Base-by-base conservation (phyloP, 30 jellyfish, hydroid and myxozoan genomes). In the Clytia hemisphaerica region DNA sequence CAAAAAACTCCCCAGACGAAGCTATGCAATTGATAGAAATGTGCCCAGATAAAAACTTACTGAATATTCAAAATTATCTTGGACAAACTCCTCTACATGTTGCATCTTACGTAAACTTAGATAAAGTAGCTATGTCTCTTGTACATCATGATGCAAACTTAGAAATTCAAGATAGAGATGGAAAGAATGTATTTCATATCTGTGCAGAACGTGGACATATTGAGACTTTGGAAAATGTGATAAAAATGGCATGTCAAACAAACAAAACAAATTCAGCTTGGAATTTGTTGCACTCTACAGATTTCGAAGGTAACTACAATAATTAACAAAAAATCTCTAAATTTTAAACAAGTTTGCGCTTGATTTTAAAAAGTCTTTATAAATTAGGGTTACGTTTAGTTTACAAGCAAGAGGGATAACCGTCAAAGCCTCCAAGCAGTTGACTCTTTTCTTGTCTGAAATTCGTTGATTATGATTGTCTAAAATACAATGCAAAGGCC, bases 191-290 rank as follows among this genome's bases (percentile, higher is more conserved):
- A 57, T 57, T 57, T 57, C 70, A 57, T 22, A 57, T 57, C 30
- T 57, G 70, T 22, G 70, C 70, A 3, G 49, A 57, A 57, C 70
- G 70, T 57, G 70, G 70, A n/a, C 70, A 57, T 57, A 57, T 21
- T 21, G 70, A 57, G 4, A 1, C 70, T 4, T 57, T 57, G 44
- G n/a, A 9, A 5, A 45, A 38, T 3, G 30, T 57, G 15, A 4
- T 6, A 6, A 45, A 57, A 16, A 45, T 45, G 25, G 70, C 19
- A 26, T 22, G 4, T 6, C 25, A 22, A 22, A 57, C 70, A 6
- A 33, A 33, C 70, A 38, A 57, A 22, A 10, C 4, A 7, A 28
- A 57, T 1, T n/a, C 6, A 22, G 30, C 30, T 38, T 22, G 15
- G 51, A 7, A 57, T 4, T 57, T 57, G 44, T 21, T 57, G 0